Percentiles rank a stretch among this genome's conserved stretches.
Evolutionary conservation across 2,113 vertebrate genomes (phyloP).

Genomic region (Malaclemys terrapin): DNA sequence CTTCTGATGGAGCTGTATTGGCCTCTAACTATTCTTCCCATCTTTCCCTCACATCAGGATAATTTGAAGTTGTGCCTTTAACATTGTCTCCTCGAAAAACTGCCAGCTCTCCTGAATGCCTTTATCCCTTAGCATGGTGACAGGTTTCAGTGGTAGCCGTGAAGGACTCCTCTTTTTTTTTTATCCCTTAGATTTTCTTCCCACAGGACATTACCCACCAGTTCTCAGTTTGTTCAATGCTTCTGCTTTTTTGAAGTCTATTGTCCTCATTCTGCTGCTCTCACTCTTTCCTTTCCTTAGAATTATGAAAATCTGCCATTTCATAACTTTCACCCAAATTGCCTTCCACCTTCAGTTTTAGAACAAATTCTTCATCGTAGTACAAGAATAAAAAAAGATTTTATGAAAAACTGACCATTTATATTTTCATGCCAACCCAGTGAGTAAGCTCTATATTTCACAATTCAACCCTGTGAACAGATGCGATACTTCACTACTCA

Average conservation of each 20-base stretch:
- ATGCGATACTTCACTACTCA: fast-evolving
- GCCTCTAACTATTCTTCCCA: not conserved
- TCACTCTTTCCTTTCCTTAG: not conserved
- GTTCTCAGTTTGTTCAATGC: not conserved
- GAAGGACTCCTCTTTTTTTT: not conserved
- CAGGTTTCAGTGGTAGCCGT: too few species aligned
- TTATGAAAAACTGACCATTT: not conserved
- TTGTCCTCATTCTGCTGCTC: not conserved
- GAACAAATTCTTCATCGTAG: not conserved
- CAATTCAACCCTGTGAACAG: not conserved
- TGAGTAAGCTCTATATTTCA: fast-evolving
- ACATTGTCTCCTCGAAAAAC: not conserved
- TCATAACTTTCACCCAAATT: not conserved
- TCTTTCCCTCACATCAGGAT: not conserved
- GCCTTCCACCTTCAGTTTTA: not conserved
- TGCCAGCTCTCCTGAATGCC: not conserved
- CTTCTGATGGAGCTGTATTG: not conserved
- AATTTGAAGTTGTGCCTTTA: not conserved
- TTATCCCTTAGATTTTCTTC: not conserved
- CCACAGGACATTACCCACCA: not conserved
- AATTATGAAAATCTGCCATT: not conserved
- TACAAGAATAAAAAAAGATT: not conserved
- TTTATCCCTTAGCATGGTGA: not conserved
- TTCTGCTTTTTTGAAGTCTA: not conserved
- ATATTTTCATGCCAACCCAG: not conserved